Percentiles rank a stretch among this genome's conserved stretches.
These are phyloP conservation scores for Vesta saturnalis DNA, from an alignment of 2,888 invertebrate genomes.

Conservation along the genomic window DNA sequence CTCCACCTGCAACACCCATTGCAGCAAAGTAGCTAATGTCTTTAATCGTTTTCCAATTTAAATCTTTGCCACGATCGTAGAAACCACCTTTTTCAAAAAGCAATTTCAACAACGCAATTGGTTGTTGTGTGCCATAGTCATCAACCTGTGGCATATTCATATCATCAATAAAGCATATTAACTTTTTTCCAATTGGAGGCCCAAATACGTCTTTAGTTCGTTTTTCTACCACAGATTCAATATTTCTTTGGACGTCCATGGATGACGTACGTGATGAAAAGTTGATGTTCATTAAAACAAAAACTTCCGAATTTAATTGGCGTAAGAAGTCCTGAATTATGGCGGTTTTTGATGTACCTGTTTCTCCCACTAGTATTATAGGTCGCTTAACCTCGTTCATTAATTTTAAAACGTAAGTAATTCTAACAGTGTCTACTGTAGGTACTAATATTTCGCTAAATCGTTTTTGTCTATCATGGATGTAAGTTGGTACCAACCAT, in stretches of 20 bases:
- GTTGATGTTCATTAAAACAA: conserved; percentile 85
- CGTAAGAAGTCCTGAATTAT: conserved; percentile 85
- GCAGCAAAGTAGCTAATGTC: conserved; percentile 85
- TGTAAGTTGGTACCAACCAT: conserved; percentile 79
- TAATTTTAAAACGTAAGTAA: conserved; percentile 79
- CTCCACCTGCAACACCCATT: conserved; percentile 90
- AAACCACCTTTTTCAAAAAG: conserved; percentile 90
- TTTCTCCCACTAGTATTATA: conserved; percentile 87
- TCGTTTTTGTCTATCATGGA: conserved; percentile 74
- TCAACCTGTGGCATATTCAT: conserved; percentile 95
- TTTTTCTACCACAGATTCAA: conserved; percentile 90
- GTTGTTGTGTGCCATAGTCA: conserved; percentile 92
- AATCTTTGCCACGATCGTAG: conserved; percentile 88
- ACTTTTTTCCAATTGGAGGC: conserved; percentile 88
- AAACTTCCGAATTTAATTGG: conserved; percentile 73
- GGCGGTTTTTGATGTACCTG: conserved; percentile 93
- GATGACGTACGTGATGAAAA: conserved; percentile 93
- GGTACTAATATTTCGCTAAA: conserved; percentile 90
- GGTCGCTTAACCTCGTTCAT: conserved; percentile 83
- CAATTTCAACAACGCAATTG: conserved; percentile 90
- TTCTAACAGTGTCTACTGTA: conserved; percentile 85
- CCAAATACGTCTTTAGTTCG: conserved; percentile 91
- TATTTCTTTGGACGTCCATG: conserved; percentile 86
- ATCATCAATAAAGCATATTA: conserved; percentile 92
- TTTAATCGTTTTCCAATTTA: conserved; percentile 88